These are phyloP conservation scores for Lycocorax pyrrhopterus DNA, from an alignment of 2,113 vertebrate species.

Conservation along the genomic window DNA sequence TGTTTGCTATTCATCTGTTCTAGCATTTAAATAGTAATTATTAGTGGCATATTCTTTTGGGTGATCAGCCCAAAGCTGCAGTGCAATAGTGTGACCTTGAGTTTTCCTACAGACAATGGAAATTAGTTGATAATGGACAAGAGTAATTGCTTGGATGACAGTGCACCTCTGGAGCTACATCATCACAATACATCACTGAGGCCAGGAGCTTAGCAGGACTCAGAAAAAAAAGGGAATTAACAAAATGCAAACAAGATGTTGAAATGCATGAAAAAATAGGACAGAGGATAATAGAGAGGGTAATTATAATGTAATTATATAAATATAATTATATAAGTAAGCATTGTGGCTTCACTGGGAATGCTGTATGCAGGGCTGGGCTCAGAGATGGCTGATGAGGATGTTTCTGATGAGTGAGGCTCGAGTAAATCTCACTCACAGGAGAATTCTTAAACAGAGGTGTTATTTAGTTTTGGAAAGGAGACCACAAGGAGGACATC, in stretches of 20 bases:
- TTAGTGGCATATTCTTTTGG: neutral
- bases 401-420: neutral
- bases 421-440: neutral
- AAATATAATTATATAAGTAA: conserved; percentile 29
- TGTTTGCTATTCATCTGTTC: neutral
- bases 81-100: conserved; percentile 10
- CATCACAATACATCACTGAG: neutral
- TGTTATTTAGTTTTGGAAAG: neutral
- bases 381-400: neutral
- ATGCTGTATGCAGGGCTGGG: neutral
- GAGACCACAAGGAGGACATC: neutral
- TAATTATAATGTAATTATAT: conserved; percentile 49
- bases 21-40: conserved; percentile 34
- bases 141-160: conserved; percentile 35
- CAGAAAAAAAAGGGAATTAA: neutral
- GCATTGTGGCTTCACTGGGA: neutral
- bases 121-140: conserved; percentile 44
- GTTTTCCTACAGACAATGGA: conserved; percentile 29
- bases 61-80: conserved; percentile 32
- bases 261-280: conserved; percentile 21
- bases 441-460: neutral
- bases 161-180: conserved; percentile 37
- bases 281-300: neutral
- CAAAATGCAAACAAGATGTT: conserved; percentile 25
- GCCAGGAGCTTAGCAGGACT: conserved; percentile 22